phyloP scores from a whole-genome alignment of 2,113 vertebrate genomes.

The Turnix velox region DNA sequence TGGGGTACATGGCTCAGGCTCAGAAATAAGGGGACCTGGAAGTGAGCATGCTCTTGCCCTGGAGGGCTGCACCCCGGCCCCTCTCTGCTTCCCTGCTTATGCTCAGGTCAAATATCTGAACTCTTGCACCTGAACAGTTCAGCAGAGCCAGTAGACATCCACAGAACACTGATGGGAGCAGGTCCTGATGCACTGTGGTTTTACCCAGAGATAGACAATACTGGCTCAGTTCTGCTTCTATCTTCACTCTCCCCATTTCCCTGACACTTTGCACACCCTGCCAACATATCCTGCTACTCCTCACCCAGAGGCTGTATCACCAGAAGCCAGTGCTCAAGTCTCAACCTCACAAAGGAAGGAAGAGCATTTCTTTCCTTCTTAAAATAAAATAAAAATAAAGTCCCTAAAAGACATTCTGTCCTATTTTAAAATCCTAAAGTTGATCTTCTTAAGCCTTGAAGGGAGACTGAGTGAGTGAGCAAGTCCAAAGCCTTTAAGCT shows the following conservation, averaged over 20 bases:
- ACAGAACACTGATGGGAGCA: not conserved
- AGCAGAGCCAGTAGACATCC: not conserved
- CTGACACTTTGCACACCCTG: not conserved
- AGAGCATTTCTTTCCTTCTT: not conserved
- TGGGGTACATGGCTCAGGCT: not conserved
- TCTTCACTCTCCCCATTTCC: not conserved
- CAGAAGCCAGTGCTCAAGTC: not conserved
- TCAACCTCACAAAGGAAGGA: not conserved
- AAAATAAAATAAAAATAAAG: constrained; percentile 18
- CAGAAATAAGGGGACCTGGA: not conserved
- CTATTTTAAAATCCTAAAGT: constrained; percentile 58
- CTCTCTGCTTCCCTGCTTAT: not conserved
- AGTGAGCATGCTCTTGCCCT: not conserved
- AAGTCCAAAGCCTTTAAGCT: constrained; percentile 63
- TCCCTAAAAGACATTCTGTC: constrained; percentile 27
- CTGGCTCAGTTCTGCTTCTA: not conserved
- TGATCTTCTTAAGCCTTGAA: constrained; percentile 42
- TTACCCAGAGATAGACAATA: not conserved
- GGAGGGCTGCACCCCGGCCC: not conserved
- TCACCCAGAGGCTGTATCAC: not conserved
- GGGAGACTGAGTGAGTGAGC: constrained; percentile 18
- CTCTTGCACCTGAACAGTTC: not conserved
- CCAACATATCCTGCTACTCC: not conserved
- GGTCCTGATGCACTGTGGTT: not conserved
- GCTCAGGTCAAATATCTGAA: not conserved